Evolutionary conservation across 1,140 invertebrate genomes (phyloP).

Genomic region (Cyclargus thomasi): DNA sequence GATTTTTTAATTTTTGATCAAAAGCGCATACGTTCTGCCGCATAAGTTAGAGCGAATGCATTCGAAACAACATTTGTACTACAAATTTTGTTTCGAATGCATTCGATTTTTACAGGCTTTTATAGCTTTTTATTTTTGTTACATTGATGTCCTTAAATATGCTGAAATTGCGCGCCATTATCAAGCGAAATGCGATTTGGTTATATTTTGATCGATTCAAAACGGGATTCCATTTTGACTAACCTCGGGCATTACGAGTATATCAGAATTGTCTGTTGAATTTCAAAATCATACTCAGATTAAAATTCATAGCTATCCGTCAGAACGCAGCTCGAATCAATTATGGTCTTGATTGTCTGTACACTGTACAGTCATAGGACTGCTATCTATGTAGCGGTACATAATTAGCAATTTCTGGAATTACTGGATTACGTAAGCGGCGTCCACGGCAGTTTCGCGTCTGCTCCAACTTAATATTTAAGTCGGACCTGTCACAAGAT

Average conservation of each 20-base stretch:
- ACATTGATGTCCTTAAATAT: too few relatives aligned
- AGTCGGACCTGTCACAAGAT: constrained; percentile 9
- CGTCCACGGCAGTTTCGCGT: not conserved
- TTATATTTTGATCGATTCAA: not conserved
- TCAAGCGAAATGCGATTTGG: not conserved
- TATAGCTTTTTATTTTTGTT: too few relatives aligned
- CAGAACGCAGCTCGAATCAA: not conserved
- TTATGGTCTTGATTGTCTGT: constrained; percentile 10
- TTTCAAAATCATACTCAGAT: not conserved
- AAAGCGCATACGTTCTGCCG: too few relatives aligned
- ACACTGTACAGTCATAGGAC: constrained; percentile 16
- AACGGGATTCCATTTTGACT: not conserved
- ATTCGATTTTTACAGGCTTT: too few relatives aligned
- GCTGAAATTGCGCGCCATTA: not conserved
- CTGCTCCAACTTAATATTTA: constrained; percentile 1
- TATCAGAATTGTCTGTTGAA: not conserved
- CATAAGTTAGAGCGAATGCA: too few relatives aligned
- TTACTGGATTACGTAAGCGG: not conserved
- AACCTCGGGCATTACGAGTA: not conserved
- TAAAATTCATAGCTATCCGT: not conserved
- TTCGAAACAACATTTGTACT: too few relatives aligned
- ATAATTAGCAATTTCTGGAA: constrained; percentile 12
- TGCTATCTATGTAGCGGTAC: not conserved
- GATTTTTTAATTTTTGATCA: too few relatives aligned
- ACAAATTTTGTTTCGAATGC: too few relatives aligned